phyloP scores from a whole-genome alignment of 2,888 invertebrate species.

The Gryllus longicercus region DNA sequence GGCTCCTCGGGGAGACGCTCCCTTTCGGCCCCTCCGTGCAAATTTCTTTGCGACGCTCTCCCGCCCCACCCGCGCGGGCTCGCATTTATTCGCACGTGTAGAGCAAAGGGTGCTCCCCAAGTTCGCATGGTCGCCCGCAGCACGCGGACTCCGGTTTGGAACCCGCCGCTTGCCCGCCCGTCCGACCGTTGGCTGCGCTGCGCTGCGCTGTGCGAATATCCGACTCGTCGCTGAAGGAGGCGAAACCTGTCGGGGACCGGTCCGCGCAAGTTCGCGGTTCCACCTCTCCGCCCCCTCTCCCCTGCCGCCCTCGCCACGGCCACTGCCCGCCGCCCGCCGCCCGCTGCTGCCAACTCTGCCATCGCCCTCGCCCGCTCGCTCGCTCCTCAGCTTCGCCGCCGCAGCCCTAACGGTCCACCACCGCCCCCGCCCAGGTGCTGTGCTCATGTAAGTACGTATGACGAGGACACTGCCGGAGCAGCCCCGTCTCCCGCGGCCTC shows the following conservation, averaged over 20 bases:
- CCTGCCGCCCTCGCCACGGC: background rate
- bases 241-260: slow-evolving; percentile 17
- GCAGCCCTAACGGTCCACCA: slow-evolving; percentile 4
- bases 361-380: background rate
- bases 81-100: background rate
- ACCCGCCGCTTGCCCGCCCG: background rate
- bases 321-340: background rate
- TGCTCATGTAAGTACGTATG: background rate
- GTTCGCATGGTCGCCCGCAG: background rate
- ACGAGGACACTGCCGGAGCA: background rate
- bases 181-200: slow-evolving; percentile 3
- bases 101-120: background rate
- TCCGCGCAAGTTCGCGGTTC: background rate
- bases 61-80: background rate
- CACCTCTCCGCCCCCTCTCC: background rate
- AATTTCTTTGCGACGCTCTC: background rate
- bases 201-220: slow-evolving; percentile 3
- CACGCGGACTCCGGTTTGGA: slow-evolving; percentile 5
- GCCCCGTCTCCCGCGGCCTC: background rate
- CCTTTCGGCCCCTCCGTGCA: background rate
- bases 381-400: background rate
- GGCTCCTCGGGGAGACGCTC: background rate
- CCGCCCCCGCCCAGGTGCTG: background rate
- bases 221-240: background rate
- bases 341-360: background rate